phyloP scores from a whole-genome alignment of 2,888 invertebrate species.

The Agrotis puta region DNA sequence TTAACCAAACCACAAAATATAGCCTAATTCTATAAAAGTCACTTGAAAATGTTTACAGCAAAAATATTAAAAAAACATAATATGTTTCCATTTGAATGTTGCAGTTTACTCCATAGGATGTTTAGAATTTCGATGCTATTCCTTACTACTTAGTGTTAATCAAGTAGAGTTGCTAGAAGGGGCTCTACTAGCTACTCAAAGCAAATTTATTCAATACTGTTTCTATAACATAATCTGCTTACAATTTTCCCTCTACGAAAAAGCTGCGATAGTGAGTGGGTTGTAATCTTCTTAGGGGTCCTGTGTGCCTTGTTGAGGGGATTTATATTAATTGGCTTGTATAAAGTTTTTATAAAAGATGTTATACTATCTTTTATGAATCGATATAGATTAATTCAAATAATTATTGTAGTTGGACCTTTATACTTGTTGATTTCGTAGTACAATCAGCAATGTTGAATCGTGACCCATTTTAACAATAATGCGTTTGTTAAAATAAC shows the following conservation, averaged over 20 bases:
- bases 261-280: background rate
- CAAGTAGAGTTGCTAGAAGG: no score
- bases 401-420: no score
- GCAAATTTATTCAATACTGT: background rate
- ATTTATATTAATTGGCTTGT: background rate
- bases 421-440: no score
- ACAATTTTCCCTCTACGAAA: background rate
- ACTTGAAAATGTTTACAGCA: background rate
- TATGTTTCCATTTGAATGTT: background rate
- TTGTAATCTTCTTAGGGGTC: background rate
- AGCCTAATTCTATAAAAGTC: background rate
- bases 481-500: no score
- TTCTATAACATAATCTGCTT: background rate
- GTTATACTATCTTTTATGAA: no score
- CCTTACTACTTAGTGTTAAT: no score
- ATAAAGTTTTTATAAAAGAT: no score
- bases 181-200: background rate
- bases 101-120: background rate
- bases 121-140: background rate
- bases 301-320: background rate
- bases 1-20: background rate
- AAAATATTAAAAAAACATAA: background rate
- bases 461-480: no score
- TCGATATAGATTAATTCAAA: no score
- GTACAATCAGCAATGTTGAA: no score